Evolutionary conservation across 2,797 vertebrate genomes (phyloP).

Genomic region (Aldrovandia affinis): DNA sequence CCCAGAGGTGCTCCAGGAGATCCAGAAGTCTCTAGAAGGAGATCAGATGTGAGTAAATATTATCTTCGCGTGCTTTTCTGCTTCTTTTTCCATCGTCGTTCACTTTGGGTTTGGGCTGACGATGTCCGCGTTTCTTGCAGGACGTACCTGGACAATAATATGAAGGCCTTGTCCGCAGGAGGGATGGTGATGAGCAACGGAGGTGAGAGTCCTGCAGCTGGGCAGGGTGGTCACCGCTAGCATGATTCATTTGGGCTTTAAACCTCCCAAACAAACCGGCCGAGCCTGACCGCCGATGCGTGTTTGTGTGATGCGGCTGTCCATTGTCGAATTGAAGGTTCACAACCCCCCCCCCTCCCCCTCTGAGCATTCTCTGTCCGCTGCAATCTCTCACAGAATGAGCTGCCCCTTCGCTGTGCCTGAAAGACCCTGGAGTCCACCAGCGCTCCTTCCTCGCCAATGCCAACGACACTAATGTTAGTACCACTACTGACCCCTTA

Average conservation of each 20-base stretch:
- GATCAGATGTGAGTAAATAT: constrained; percentile 80
- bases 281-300: background rate
- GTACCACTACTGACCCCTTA: constrained; percentile 72
- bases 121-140: constrained; percentile 51
- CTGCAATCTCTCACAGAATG: constrained; percentile 47
- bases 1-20: constrained; percentile 91
- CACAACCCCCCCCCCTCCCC: background rate
- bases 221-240: background rate
- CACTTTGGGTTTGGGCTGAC: background rate
- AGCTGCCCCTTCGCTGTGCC: constrained; percentile 50
- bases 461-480: constrained; percentile 49
- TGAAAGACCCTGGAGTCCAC: constrained; percentile 53
- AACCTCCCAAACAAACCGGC: background rate
- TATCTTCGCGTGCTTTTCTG: background rate
- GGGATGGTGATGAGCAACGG: constrained; percentile 57
- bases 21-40: constrained; percentile 93
- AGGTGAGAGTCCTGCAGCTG: constrained; percentile 58
- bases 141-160: constrained; percentile 71
- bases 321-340: constrained; percentile 10
- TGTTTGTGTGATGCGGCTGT: background rate
- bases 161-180: constrained; percentile 63
- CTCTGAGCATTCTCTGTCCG: background rate
- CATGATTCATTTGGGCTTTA: too few species aligned
- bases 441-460: constrained; percentile 48
- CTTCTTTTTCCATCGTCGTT: too few species aligned